phyloP scores from a whole-genome alignment of 1,140 invertebrate genomes.

The Phymorhynchus buccinoides region DNA sequence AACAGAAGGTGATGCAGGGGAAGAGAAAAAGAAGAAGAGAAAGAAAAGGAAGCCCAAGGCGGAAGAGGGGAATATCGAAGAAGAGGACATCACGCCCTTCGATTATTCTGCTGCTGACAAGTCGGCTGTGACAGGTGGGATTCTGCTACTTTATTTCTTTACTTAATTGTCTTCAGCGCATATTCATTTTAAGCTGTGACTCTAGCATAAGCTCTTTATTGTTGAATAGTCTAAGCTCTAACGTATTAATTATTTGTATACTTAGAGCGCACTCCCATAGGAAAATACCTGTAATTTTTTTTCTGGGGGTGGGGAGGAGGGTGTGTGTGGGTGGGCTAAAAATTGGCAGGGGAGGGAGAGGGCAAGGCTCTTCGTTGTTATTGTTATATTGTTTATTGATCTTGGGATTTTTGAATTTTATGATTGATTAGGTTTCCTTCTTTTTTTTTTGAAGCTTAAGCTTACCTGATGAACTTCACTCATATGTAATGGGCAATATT shows the following conservation, averaged over 20 bases:
- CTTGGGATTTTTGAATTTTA: no score
- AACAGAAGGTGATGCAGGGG: not conserved
- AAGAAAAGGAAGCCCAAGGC: constrained; percentile 33
- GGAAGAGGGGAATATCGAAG: not conserved
- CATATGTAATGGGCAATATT: no score
- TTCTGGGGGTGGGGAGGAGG: not conserved
- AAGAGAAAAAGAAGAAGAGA: constrained; percentile 26
- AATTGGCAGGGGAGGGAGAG: no score
- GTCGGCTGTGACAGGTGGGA: constrained; percentile 27
- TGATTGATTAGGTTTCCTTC: no score
- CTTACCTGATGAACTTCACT: no score
- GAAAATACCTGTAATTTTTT: not conserved
- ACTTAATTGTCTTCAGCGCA: not conserved
- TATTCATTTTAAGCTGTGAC: not conserved
- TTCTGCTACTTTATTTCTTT: not conserved
- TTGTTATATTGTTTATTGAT: no score
- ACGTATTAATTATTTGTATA: not conserved
- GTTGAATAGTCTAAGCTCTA: no score
- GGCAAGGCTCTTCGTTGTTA: no score
- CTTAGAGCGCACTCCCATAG: not conserved
- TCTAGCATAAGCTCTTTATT: not conserved
- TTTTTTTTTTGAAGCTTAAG: no score
- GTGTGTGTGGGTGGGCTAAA: no score
- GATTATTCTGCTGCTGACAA: constrained; percentile 44
- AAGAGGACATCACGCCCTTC: constrained; percentile 40